Percentiles rank a stretch among this genome's conserved stretches.
Evolutionary conservation across 1,140 invertebrate genomes (phyloP).

Genomic region (Lordiphosa mommai): DNA sequence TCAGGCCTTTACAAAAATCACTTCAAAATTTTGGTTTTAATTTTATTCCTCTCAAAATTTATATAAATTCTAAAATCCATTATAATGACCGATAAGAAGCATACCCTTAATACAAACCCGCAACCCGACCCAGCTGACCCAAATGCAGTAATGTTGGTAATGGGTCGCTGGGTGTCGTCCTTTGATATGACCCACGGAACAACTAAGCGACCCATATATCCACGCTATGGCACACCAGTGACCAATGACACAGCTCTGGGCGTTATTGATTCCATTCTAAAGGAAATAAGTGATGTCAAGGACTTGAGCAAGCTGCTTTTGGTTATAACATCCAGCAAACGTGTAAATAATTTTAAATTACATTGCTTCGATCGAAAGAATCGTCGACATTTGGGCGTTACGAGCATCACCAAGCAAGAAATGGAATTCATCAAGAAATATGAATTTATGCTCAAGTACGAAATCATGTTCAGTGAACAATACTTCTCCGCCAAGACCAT

Average conservation of each 20-base stretch:
- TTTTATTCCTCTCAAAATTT: too few species aligned
- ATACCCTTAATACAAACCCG: too few species aligned
- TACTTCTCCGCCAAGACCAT: constrained; percentile 21
- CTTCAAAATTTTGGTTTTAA: too few species aligned
- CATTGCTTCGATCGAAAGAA: constrained; percentile 29
- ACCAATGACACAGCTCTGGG: not conserved
- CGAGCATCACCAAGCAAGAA: constrained; percentile 16
- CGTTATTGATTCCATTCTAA: constrained; percentile 7
- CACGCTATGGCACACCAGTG: not conserved
- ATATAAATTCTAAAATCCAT: too few species aligned
- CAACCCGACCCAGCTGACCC: too few species aligned
- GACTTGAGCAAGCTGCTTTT: constrained; percentile 15
- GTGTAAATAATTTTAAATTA: constrained; percentile 15
- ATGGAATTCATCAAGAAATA: constrained; percentile 19
- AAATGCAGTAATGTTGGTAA: not conserved
- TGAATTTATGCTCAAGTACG: constrained; percentile 39
- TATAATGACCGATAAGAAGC: too few species aligned
- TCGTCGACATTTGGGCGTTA: constrained; percentile 24
- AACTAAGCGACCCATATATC: constrained; percentile 3
- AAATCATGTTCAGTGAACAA: constrained; percentile 20
- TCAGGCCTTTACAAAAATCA: too few species aligned
- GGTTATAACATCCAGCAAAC: constrained; percentile 20
- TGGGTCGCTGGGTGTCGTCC: constrained; percentile 22
- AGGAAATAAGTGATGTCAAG: constrained; percentile 3
- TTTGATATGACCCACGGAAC: not conserved